Evolutionary conservation across 2,797 vertebrate species (phyloP), one percentile per base, ranked within the genome.

Genomic region (Apogon talboti): DNA sequence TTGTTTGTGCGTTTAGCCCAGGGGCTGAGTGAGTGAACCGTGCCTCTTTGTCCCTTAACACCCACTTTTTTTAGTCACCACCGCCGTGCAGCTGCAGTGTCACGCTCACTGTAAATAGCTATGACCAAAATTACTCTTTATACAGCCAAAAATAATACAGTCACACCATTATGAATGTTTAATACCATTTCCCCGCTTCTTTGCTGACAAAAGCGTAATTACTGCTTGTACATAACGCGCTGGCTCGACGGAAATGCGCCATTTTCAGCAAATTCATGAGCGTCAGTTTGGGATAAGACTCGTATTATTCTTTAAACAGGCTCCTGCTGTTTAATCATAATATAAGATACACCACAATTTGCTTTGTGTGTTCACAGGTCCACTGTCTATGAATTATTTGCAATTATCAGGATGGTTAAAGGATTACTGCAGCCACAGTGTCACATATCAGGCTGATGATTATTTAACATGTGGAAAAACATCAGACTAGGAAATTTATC

Each of bases 151-250:
- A 83, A 86, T 86, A 87, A 81, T 78, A 69, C 50, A 82, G 66
- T 74, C 82, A 76, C 61, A 71, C 51, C 43, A 62, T 78, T 82
- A 85, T 90, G 52, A 86, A 89, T 85, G 79, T 89, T 88, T 89
- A 85, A 90, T 83, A 72, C 18, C 38, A 61, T 81, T 88, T 83
- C 59, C 71, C 66, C 63, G 60, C 66, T 60, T 85, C 70, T 76
- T 70, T 78, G 82, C 85, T 89, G 85, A 85, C 77, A 85, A 76
- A 82, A 74, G 79, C 72, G 81, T 79, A 82, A 89, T 90, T 90
- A 90, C 79, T 62, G 61, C 77, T 64, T 61, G 67, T 79, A 78
- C 56, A 74, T 74, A 78, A 84, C 1, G 1, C 18, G 61, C 76
- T 80, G 78, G 66, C 71, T 82, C 74, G 7, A 83, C 48, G 19